Evolutionary conservation across 2,113 vertebrate species (phyloP), one percentile per base, ranked within the genome.

Genomic region (Bettongia penicillata): DNA sequence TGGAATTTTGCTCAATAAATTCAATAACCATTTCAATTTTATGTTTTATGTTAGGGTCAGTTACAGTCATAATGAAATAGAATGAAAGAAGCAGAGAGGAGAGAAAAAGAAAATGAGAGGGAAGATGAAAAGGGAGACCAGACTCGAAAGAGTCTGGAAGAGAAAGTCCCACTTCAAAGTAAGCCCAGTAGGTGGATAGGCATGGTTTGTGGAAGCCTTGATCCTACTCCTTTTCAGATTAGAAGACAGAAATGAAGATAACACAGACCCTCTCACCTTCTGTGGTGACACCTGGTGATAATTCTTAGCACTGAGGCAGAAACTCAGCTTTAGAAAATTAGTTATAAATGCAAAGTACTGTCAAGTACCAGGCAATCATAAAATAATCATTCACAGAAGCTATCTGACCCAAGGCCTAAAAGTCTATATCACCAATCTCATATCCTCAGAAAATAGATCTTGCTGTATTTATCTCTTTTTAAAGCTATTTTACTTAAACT

Each of bases 371-470:
- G 90, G 95, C 92, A 91, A 96, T 53, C 52, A n/a, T 37, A 50
- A 94, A 96, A 92, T 68, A 68, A 95, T 57, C 91, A 96, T 5
- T 96, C 96, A 92, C 53, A 91, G 51, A 90, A 94, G 31, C 47
- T 68, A 43, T 77, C 50, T 68, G 37, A 61, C 53, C 90, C 2
- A 37, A 96, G 51, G 14, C 37, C 68, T 77, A 37, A 43, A 77
- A 77, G 93, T 49, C 26, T 91, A 11, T 92, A 47, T 84, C 23
- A 0, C 51, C 89, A 50, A 49, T 7, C 26, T 28, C 48, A 28
- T 93, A 57, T 93, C 91, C 31, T 77, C 53, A 93, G 61, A 90
- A 25, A 22, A 0, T 12, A 43, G 93, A 89, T 94, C n/a, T 92
- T 57, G 23, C 48, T 94, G 92, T 77, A 77, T 51, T 93, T 0